These are phyloP conservation scores for Gymnothorax reevesii DNA, from an alignment of 2,797 vertebrate genomes.

Conservation along the genomic window DNA sequence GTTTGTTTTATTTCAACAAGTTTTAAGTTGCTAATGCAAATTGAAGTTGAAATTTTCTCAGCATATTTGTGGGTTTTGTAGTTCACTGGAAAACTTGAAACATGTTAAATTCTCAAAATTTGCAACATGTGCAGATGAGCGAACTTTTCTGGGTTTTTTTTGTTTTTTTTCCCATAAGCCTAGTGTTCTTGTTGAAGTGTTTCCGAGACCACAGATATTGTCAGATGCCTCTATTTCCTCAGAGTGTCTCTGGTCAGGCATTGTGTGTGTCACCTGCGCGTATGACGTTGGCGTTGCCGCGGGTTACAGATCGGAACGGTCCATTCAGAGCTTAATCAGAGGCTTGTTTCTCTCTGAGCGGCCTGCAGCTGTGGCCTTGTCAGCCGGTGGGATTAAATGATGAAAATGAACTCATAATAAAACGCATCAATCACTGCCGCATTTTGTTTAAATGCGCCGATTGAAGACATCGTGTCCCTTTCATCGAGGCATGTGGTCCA, in stretches of 20 bases:
- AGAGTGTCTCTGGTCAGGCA: not conserved
- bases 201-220: too few relatives aligned
- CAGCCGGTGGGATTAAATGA: not conserved
- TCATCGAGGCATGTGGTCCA: not conserved
- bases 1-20: too few relatives aligned
- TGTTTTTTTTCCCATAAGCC: too few relatives aligned
- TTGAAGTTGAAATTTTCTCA: too few relatives aligned
- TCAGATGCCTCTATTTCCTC: not conserved
- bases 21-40: too few relatives aligned
- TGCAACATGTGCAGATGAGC: too few relatives aligned
- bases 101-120: too few relatives aligned
- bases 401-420: constrained; percentile 19
- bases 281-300: not conserved
- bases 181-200: too few relatives aligned
- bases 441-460: not conserved
- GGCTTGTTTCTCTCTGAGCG: not conserved
- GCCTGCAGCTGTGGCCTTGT: constrained; percentile 9
- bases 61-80: too few relatives aligned
- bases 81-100: too few relatives aligned
- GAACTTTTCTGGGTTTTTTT: too few relatives aligned
- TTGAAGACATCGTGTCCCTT: constrained; percentile 1
- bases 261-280: not conserved
- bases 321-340: not conserved
- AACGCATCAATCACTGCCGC: not conserved
- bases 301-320: not conserved